These are phyloP conservation scores for Aphelenchoides fujianensis DNA, from an alignment of 1,140 invertebrate genomes.

Conservation along the genomic window DNA sequence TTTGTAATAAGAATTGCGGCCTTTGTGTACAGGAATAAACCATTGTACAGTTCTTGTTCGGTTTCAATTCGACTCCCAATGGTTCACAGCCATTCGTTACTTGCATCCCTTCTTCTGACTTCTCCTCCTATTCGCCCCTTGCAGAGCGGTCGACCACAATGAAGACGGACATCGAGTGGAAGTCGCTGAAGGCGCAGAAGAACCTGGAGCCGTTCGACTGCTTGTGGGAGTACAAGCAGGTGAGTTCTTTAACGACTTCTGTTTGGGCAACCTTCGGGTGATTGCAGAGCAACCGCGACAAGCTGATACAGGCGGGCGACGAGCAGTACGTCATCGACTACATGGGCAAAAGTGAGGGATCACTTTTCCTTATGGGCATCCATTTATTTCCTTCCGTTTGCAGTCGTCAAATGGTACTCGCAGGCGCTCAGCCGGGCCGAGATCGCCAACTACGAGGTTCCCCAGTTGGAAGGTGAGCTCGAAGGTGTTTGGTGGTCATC, in stretches of 20 bases:
- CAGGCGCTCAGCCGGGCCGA: neutral
- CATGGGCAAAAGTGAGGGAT: neutral
- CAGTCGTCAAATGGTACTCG: conserved; percentile 3
- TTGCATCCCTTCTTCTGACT: no score
- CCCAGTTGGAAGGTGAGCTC: conserved; percentile 7
- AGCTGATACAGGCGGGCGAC: neutral
- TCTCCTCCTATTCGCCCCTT: no score
- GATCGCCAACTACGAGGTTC: neutral
- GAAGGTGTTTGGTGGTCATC: neutral
- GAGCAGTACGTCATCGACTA: neutral
- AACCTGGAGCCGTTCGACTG: neutral
- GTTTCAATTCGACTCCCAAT: neutral
- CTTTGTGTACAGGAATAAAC: neutral
- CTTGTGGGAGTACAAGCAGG: neutral
- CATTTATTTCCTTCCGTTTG: neutral
- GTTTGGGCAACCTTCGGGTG: no score
- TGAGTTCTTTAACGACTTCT: no score
- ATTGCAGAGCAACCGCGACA: neutral
- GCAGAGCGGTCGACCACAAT: no score
- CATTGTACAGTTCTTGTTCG: neutral
- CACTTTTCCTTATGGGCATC: neutral
- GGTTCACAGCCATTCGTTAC: no score
- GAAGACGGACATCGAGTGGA: neutral
- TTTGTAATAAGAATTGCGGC: neutral
- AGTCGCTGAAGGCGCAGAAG: neutral